These are phyloP conservation scores for Siphonodentalium dalli DNA, from an alignment of 2,888 invertebrate species.

Conservation along the genomic window DNA sequence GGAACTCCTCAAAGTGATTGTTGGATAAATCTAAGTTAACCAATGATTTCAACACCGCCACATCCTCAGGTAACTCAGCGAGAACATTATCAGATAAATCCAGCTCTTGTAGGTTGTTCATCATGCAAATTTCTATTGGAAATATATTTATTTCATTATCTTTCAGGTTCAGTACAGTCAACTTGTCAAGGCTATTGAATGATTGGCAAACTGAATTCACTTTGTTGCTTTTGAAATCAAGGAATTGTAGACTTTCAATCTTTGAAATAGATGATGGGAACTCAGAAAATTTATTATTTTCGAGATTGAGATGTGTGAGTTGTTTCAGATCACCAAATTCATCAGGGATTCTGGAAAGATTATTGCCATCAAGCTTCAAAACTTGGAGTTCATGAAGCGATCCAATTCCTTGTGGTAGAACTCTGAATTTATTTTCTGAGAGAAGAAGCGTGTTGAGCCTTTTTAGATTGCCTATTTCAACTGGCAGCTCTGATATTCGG, in stretches of 20 bases:
- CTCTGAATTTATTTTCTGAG: constrained; percentile 44
- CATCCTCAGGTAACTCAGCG: constrained; percentile 69
- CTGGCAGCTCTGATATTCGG: constrained; percentile 47
- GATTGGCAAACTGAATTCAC: constrained; percentile 41
- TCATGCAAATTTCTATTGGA: constrained; percentile 39
- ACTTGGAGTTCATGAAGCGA: constrained; percentile 43
- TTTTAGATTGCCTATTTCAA: constrained; percentile 54
- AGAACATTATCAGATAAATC: constrained; percentile 49
- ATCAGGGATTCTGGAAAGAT: constrained; percentile 42
- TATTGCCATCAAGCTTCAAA: constrained; percentile 44
- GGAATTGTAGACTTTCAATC: constrained; percentile 38
- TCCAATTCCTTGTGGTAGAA: constrained; percentile 44
- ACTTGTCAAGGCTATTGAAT: constrained; percentile 40
- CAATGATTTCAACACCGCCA: constrained; percentile 75
- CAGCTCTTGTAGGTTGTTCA: constrained; percentile 37
- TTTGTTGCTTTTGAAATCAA: constrained; percentile 45
- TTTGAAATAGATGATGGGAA: constrained; percentile 47
- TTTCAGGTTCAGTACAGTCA: constrained; percentile 40
- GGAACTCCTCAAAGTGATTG: constrained; percentile 56
- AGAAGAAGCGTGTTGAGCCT: constrained; percentile 47
- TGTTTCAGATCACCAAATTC: constrained; percentile 49
- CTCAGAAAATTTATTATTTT: constrained; percentile 42
- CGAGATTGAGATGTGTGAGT: constrained; percentile 47
- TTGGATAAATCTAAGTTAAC: constrained; percentile 52
- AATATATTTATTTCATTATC: constrained; percentile 44